A percentile compares a stretch with the other conserved stretches of the same genome.
These are phyloP conservation scores for Semotilus atromaculatus DNA, from an alignment of 2,797 vertebrate genomes.

Conservation along the genomic window DNA sequence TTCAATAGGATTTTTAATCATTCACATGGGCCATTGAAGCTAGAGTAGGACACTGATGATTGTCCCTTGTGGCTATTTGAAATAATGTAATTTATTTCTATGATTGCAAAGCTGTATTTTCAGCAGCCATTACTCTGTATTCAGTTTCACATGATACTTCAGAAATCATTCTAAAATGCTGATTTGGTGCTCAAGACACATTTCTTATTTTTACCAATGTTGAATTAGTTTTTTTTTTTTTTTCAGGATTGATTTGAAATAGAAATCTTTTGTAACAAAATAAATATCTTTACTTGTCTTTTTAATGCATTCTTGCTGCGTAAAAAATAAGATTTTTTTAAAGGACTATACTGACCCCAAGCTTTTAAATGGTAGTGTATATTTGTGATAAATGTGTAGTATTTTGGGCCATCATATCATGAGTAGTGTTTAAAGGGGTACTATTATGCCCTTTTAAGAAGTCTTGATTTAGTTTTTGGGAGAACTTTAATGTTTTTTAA, in stretches of 20 bases:
- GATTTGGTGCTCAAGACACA: not conserved
- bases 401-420: not conserved
- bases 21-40: too few species aligned
- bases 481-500: too few species aligned
- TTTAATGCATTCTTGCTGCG: too few species aligned
- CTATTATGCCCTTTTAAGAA: too few species aligned
- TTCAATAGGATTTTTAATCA: too few species aligned
- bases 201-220: not conserved
- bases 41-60: too few species aligned
- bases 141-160: not conserved
- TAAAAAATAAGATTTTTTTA: not conserved
- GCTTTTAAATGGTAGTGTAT: not conserved
- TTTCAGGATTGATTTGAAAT: too few species aligned
- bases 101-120: not conserved
- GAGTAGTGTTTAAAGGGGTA: not conserved
- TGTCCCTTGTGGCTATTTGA: too few species aligned
- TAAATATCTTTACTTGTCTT: too few species aligned
- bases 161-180: not conserved
- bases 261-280: too few species aligned
- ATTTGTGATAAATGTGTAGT: not conserved
- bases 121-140: not conserved
- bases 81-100: not conserved
- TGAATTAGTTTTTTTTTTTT: not conserved
- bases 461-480: too few species aligned
- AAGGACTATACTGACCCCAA: not conserved